Base-by-base conservation (phyloP, 2,113 vertebrate genomes). In the Stigmatopora argus region DNA sequence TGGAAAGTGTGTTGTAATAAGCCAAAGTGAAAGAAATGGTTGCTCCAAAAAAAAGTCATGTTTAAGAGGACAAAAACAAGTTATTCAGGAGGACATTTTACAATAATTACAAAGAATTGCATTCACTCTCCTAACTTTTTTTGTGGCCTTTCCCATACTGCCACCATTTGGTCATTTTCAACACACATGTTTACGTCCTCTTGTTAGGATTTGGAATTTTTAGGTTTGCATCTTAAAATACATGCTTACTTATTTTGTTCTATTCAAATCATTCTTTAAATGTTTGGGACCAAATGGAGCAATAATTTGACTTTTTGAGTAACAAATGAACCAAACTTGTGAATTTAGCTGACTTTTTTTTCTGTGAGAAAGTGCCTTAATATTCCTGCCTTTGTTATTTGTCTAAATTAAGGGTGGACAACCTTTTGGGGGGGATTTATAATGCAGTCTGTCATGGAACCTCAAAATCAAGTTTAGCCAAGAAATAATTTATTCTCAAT, bases 311-410 rank as follows among this genome's bases (percentile, higher is more conserved):
- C 35, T 66, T 67, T 72, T 64, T 58, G 52, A 63, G 58, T 81
- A 74, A 79, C 80, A 80, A 71, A 81, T 79, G 67, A 85, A 83
- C 83, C 85, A 87, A 86, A 89, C 23, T 7, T 56, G 26, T 31
- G 66, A 71, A 82, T 64, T 70, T 41, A 10, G 65, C 78, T 73
- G 66, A 21, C 64, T 74, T 78, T 86, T 41, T 76, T 70, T 74
- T 18, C 34, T 74, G 74, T 66, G 68, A 86, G 78, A 67, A 90
- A 89, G 89, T 90, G 90, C 90, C 90, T 91, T 90, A 85, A 88
- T 81, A 76, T 81, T 83, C 86, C 76, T 81, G 82, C 76, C 35
- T 82, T 86, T 87, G 74, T 65, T 74, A 78, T 83, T 77, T 81
- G 76, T 82, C 49, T 86, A 85, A 80, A 74, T 72, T 81, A 73